phyloP scores from a whole-genome alignment of 2,888 invertebrate genomes.

The Chorisops tibialis region DNA sequence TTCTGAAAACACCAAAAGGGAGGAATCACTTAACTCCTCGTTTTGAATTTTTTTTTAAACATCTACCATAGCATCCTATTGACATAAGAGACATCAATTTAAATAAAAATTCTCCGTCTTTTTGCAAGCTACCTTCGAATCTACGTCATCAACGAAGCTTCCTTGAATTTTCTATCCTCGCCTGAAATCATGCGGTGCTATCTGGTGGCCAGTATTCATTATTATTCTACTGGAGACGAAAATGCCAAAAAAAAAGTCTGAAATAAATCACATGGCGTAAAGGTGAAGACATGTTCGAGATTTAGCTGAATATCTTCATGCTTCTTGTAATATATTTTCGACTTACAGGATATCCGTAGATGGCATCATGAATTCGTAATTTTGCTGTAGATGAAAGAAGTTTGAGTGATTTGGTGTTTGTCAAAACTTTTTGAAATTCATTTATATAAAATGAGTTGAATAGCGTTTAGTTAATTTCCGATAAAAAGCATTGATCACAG shows the following conservation, averaged over 20 bases:
- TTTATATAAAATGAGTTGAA: too few relatives aligned
- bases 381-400: neutral
- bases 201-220: neutral
- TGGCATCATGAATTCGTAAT: slow-evolving; percentile 24
- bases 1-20: slow-evolving; percentile 29
- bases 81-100: neutral
- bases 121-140: neutral
- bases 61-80: neutral
- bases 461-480: too few relatives aligned
- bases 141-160: too few relatives aligned
- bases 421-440: too few relatives aligned
- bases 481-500: too few relatives aligned
- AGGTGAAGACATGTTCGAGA: slow-evolving; percentile 30
- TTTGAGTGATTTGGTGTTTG: neutral
- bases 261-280: slow-evolving; percentile 29
- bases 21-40: slow-evolving; percentile 26
- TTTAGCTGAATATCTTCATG: slow-evolving; percentile 28
- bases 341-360: slow-evolving; percentile 26
- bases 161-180: too few relatives aligned
- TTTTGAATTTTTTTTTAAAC: neutral
- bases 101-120: neutral
- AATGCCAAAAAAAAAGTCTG: neutral
- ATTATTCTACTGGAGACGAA: neutral
- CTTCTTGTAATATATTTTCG: slow-evolving; percentile 22
- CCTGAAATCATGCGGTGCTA: neutral